Base-by-base conservation (phyloP, 1,140 invertebrate species). In the Leguminivora glycinivorella region DNA sequence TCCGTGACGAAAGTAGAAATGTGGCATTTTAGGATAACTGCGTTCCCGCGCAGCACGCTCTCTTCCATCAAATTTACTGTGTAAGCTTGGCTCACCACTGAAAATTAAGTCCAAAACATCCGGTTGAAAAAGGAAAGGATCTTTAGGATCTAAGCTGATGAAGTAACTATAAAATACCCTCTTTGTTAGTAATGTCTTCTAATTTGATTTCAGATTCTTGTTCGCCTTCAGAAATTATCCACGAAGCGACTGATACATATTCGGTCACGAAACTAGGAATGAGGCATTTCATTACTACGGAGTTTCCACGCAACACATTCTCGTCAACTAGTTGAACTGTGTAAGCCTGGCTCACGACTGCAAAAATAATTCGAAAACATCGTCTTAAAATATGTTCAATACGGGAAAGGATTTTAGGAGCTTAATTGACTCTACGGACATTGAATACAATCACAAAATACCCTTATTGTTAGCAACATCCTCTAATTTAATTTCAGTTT, bases 241-340 rank as follows among this genome's bases (percentile, higher is more conserved):
- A 98, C 77, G 96, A 95, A 75, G 94, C 94, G 75, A 98, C 95
- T 80, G 93, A 93, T 75, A 98, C 96, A 92, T 96, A 97, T 93
- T 98, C 96, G 79, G 96, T 95, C 71, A 97, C 96, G 92, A 97
- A 97, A 93, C 96, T 97, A 77, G 97, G 97, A 88, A 98, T 96
- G 90, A 97, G 95, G 93, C 97, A 98, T 93, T 97, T 97, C 80
- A 98, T 93, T 83, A 97, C 96, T 73, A 96, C 97, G 80, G 96
- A 94, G 90, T 98, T 98, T 76, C 96, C 96, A 82, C 95, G 94
- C 79, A 98, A 93, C 58, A 97, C 96, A 90, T 96, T 96, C 91
- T 97, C 96, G 88, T 97, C 96, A 92, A 97, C 97, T 83, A 97
- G 94, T 92, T 96, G 95, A 79, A 96, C 95, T 79, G 95, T 95